Conservation (phyloP, 1,140 invertebrate genomes). For the Heliconius nattereri region DNA sequence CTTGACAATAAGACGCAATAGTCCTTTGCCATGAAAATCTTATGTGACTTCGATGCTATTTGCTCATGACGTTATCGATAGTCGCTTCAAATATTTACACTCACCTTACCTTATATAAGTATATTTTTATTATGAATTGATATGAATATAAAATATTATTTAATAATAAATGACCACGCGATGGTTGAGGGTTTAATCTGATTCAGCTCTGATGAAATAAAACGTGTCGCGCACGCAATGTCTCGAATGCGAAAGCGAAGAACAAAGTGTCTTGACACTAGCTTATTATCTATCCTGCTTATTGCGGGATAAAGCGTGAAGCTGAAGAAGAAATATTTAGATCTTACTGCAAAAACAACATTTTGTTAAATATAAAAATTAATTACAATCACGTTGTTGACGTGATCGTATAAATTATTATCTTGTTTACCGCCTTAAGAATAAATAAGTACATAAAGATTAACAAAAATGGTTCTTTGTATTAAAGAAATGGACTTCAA, state of each 20-base stretch:
- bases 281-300: not conserved
- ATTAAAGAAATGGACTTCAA: slow-evolving; percentile 2
- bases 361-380: not conserved
- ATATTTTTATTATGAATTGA: not conserved
- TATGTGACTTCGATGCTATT: not conserved
- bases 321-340: not conserved
- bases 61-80: not conserved
- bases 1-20: not conserved
- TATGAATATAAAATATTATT: too few relatives aligned
- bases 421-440: not conserved
- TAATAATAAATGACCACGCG: too few relatives aligned
- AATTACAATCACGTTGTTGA: not conserved
- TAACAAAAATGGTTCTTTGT: slow-evolving; percentile 5
- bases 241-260: not conserved
- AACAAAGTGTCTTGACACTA: not conserved
- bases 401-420: not conserved
- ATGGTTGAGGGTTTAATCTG: too few relatives aligned
- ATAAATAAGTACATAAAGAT: not conserved
- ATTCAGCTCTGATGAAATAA: not conserved
- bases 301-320: not conserved
- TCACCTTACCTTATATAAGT: not conserved
- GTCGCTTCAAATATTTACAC: not conserved
- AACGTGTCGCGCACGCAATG: not conserved
- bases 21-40: not conserved
- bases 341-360: not conserved